These are phyloP conservation scores for Bedellia somnulentella DNA, from an alignment of 2,888 invertebrate genomes.

Conservation along the genomic window DNA sequence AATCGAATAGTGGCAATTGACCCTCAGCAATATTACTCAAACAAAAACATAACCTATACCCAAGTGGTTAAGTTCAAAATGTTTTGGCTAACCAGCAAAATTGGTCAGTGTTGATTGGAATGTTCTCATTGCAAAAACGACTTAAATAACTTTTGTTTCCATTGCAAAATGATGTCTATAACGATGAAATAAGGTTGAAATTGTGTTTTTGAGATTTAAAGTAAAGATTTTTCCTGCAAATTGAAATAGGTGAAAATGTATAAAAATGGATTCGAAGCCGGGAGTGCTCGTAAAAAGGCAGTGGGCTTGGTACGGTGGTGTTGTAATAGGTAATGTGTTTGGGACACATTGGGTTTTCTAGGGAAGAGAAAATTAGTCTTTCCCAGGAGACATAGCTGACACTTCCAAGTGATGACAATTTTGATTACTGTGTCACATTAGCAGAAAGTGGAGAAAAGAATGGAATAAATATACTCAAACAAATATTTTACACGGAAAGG, in stretches of 20 bases:
- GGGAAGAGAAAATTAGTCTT: constrained; percentile 43
- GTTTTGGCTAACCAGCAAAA: constrained; percentile 2
- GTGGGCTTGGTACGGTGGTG: constrained; percentile 38
- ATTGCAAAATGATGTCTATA: too few relatives aligned
- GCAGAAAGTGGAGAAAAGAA: too few relatives aligned
- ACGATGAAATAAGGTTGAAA: too few relatives aligned
- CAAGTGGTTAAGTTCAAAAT: constrained; percentile 11
- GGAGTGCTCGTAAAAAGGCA: constrained; percentile 41
- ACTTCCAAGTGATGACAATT: too few relatives aligned
- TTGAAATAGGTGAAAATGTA: constrained; percentile 45
- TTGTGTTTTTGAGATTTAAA: too few relatives aligned
- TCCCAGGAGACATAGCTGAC: constrained; percentile 24
- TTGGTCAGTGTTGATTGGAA: constrained; percentile 50
- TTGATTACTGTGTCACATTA: too few relatives aligned
- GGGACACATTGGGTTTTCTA: constrained; percentile 54
- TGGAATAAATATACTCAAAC: too few relatives aligned
- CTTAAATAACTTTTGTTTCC: constrained; percentile 18
- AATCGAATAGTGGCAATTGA: too few relatives aligned
- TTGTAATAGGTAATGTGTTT: constrained; percentile 54
- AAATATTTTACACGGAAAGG: too few relatives aligned
- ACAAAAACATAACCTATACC: too few relatives aligned
- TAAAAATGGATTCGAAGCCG: constrained; percentile 24
- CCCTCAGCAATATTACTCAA: too few relatives aligned
- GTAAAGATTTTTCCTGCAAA: constrained; percentile 38
- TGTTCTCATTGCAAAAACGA: constrained; percentile 16